Conservation (phyloP, 1,140 invertebrate species). For the Marisa cornuarietis region DNA sequence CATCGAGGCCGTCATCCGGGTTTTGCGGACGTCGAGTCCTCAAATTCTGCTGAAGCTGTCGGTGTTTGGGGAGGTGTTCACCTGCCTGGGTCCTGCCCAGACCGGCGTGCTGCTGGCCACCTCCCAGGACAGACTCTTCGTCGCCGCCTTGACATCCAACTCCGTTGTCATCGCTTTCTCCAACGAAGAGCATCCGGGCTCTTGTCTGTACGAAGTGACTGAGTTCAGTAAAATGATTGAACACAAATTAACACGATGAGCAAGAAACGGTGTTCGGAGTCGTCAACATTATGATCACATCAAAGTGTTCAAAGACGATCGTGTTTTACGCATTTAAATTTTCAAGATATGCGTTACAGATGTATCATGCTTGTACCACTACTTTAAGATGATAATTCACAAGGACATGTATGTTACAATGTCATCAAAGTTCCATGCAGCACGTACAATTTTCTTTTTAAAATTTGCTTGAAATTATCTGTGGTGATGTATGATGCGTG, state of each 20-base stretch:
- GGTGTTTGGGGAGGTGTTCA: constrained; percentile 19
- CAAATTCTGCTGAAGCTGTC: constrained; percentile 13
- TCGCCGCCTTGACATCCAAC: constrained; percentile 4
- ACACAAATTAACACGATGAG: background rate
- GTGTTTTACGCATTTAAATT: too few species aligned
- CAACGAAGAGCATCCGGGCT: constrained; percentile 20
- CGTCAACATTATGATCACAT: background rate
- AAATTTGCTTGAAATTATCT: too few species aligned
- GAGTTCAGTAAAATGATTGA: constrained; percentile 27
- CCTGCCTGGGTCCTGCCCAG: constrained; percentile 5
- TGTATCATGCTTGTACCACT: too few species aligned
- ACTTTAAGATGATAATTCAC: too few species aligned
- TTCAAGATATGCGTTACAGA: too few species aligned
- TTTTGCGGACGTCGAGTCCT: background rate
- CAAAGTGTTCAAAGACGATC: too few species aligned
- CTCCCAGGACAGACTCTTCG: constrained; percentile 13
- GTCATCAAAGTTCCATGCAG: too few species aligned
- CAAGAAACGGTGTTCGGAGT: background rate
- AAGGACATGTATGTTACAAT: too few species aligned
- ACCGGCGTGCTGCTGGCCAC: constrained; percentile 5
- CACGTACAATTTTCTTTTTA: too few species aligned
- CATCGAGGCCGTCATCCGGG: background rate
- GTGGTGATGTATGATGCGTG: too few species aligned
- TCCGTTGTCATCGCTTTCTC: constrained; percentile 28
- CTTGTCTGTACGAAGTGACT: constrained; percentile 30